A percentile compares a stretch with the other conserved stretches of the same genome.
Evolutionary conservation across 2,888 invertebrate species (phyloP).

Genomic region (Syrphus vitripennis): DNA sequence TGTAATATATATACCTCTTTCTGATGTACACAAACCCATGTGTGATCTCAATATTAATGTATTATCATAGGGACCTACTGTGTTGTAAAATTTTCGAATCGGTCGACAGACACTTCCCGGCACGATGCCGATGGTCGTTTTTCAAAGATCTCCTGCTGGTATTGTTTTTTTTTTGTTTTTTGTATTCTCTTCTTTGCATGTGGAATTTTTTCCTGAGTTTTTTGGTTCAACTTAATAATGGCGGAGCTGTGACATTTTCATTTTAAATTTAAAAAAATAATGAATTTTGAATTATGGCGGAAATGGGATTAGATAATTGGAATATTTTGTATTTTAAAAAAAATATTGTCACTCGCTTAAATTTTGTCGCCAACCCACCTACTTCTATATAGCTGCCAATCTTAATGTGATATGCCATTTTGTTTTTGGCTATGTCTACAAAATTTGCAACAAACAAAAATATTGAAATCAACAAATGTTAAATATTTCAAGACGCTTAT

Average conservation of each 20-base stretch:
- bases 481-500: conserved; percentile 44
- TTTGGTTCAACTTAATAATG: neutral
- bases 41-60: conserved; percentile 55
- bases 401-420: conserved; percentile 27
- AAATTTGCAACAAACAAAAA: conserved; percentile 21
- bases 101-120: conserved; percentile 24
- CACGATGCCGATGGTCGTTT: conserved; percentile 33
- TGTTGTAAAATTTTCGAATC: conserved; percentile 17
- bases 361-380: conserved; percentile 8
- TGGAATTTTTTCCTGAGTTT: conserved; percentile 32
- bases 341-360: neutral
- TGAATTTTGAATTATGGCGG: neutral
- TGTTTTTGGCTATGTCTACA: conserved; percentile 45
- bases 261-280: neutral
- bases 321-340: neutral
- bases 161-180: conserved; percentile 3
- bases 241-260: neutral
- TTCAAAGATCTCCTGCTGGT: conserved; percentile 60
- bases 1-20: neutral
- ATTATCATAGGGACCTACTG: conserved; percentile 5
- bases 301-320: neutral
- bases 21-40: conserved; percentile 19
- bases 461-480: conserved; percentile 48
- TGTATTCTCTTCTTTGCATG: conserved; percentile 48
- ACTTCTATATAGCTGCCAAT: neutral